Evolutionary conservation across 1,140 invertebrate genomes (phyloP), one percentile per base, ranked within the genome.

Genomic region (Drosophila lowei): DNA sequence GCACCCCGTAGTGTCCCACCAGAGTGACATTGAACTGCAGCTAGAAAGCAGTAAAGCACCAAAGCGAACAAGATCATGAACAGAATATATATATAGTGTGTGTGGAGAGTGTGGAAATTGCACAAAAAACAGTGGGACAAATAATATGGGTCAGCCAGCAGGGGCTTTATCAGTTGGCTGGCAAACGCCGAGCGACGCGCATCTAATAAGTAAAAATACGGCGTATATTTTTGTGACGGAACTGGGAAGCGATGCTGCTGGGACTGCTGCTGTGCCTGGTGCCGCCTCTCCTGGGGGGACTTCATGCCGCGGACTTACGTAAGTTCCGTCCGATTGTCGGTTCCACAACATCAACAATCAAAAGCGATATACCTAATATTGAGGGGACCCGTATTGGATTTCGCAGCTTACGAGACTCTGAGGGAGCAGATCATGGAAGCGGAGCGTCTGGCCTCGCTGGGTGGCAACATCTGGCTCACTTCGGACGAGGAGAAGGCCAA

Each of bases 401-500:
- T 23, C 18, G 2, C 44, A 88, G 90, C 90, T 9, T 91, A 91
- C 62, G 83, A 88, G 46, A 85, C 90, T 0, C 42, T 91, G 1
- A 62, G 90, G 6, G 83, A 91, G 23, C 84, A 85, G 15, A 90
- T 91, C 11, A 88, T 91, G 72, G 86, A 90, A n/a, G 74, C 89
- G 0, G 90, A 91, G 50, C 74, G 84, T 3, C 23, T 57, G 30
- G 54, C 80, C 23, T 78, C 90, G 6, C 46, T 90, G 44, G 90
- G 90, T 1, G 90, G 90, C 38, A 90, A 71, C 50, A 55, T 91
- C 1, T 90, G 89, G 89, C 46, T 91, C 1, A 49, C 86, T 0
- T 78, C 86, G 44, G 86, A 84, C 16, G 90, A 91, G 71, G 86
- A 90, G 44, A 91, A 91, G 61, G 90, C 84, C 44, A 91, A 91